Evolutionary conservation across 2,797 vertebrate genomes (phyloP), one percentile per base, ranked within the genome.

Genomic region (Heterohyrax brucei): DNA sequence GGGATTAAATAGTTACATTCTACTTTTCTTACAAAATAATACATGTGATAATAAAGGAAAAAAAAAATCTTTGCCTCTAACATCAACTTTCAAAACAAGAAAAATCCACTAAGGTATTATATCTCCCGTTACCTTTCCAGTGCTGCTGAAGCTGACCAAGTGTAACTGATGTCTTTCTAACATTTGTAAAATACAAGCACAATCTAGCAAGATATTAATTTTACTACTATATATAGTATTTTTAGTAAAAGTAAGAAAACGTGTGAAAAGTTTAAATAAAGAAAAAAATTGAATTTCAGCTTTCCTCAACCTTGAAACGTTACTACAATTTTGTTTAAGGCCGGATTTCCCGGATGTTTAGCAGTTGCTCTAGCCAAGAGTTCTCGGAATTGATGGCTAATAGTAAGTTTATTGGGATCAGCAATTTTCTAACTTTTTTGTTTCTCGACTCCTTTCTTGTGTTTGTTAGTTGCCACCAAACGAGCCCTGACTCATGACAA

Each of bases 1-100:
- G 16, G 91, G 81, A 92, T 33, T 87, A 66, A 92, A 77, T 39
- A 26, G 19, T 76, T 87, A 86, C 80, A 78, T 84, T 89, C 81
- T 95, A 79, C 13, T 79, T 90, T 79, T 12, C 39, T 48, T 61
- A n/a, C 18, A 89, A 88, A 85, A 79, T 73, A 96, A 46, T 92
- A 92, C 75, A 30, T 21, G 19, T 13, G 68, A 68, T 86, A 70
- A 39, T 19, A 92, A n/a, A 80, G 22, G 33, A 91, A 89, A 46
- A 19, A 88, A 62, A 84, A 68, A 82, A 39, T 30, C 19, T 59
- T 78, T 94, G 50, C 56, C n/a, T 66, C 19, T 89, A 89, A 61
- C 66, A 66, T 19, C 21, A 66, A 79, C 82, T 59, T 76, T 84
- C 26, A 87, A 91, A 88, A 87, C 3, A 76, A 73, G 33, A 90